Evolutionary conservation across 2,113 vertebrate species (phyloP).

Genomic region (Crotophaga sulcirostris): DNA sequence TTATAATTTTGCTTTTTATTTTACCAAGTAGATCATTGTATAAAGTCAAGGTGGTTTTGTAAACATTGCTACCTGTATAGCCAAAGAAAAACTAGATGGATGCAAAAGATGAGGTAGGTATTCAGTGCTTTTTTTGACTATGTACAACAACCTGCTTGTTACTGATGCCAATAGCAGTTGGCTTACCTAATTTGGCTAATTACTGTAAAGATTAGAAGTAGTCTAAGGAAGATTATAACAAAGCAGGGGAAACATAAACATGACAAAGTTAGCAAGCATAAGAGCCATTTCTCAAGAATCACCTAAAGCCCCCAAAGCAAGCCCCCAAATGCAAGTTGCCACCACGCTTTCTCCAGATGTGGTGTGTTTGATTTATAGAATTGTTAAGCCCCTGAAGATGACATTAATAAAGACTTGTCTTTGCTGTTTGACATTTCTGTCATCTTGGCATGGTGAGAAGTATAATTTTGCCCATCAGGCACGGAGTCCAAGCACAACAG

Average conservation of each 20-base stretch:
- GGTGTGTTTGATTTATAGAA: neutral
- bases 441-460: neutral
- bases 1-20: conserved; percentile 24
- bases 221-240: neutral
- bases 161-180: neutral
- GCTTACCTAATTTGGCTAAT: neutral
- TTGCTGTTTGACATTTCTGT: neutral
- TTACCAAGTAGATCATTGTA: neutral
- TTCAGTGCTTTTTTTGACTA: neutral
- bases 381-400: neutral
- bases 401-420: neutral
- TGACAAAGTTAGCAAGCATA: no score
- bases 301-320: no score
- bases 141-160: neutral
- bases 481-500: neutral
- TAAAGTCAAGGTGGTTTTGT: neutral
- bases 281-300: no score
- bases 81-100: neutral
- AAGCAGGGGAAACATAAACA: neutral
- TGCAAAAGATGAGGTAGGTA: neutral
- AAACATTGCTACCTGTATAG: neutral
- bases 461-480: neutral
- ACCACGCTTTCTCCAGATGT: neutral
- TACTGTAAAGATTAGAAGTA: neutral
- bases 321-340: no score